Evolutionary conservation across 37 sponge, comb jelly and placozoan species (phyloP).

Genomic region (Axinella damicornis): DNA sequence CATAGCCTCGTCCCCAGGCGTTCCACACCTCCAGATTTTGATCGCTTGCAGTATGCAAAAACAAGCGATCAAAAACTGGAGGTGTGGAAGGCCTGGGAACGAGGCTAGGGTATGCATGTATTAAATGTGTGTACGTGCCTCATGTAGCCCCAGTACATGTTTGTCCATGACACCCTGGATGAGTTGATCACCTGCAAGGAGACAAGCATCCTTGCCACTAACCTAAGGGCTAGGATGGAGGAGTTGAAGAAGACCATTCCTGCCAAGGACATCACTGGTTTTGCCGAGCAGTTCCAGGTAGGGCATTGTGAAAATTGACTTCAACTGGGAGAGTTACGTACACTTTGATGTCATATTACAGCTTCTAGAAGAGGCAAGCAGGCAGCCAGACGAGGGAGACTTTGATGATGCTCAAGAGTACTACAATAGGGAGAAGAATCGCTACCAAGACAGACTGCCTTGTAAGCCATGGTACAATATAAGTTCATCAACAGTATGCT

Average conservation of each 20-base stretch:
- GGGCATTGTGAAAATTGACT: too few species aligned
- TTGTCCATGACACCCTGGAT: conserved; percentile 91
- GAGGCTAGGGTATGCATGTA: background rate
- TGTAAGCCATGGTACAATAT: conserved; percentile 48
- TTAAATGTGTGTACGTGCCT: background rate
- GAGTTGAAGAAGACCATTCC: conserved; percentile 32
- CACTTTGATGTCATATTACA: too few species aligned
- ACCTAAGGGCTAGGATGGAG: conserved; percentile 42
- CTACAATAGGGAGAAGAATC: conserved; percentile 70
- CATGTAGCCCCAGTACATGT: conserved; percentile 86
- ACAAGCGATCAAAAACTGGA: too few species aligned
- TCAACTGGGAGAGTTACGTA: too few species aligned
- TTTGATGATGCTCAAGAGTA: conserved; percentile 45
- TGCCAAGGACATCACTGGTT: conserved; percentile 44
- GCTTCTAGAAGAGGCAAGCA: conserved; percentile 73
- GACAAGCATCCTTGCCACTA: conserved; percentile 47
- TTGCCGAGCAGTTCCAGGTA: conserved; percentile 80
- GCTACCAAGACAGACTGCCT: conserved; percentile 50
- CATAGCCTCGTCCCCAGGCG: too few species aligned
- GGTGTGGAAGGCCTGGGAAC: too few species aligned
- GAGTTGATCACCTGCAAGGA: conserved; percentile 89
- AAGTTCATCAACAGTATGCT: too few species aligned
- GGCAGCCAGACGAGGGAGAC: conserved; percentile 48
- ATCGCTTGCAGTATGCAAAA: too few species aligned
- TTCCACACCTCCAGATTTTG: too few species aligned